Base-by-base conservation (phyloP, 2,888 invertebrate species). In the Coelinius sp. region DNA sequence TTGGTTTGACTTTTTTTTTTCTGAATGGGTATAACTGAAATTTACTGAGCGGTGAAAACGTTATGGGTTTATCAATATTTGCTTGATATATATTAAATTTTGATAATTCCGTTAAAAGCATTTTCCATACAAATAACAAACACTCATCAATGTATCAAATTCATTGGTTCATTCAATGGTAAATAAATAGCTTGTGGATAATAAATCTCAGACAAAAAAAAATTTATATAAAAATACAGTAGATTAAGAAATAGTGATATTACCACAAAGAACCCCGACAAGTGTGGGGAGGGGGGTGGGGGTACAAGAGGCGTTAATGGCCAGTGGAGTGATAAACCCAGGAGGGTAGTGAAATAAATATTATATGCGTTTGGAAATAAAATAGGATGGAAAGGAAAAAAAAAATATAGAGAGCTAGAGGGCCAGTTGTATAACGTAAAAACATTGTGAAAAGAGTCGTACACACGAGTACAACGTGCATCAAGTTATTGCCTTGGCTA, bases 281-380 rank as follows among this genome's bases (percentile, higher is more conserved):
- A 73, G 73, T 35, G n/a, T 10, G n/a, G 5, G n/a, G 10, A n/a
- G 10, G 22, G 38, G n/a, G 5, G n/a, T 5, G 41, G 10, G 22
- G 38, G 38, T 38, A 35, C 20, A 24, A 22, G 38, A 24, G 24
- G 56, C 71, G 69, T 75, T 64, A 74, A 71, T 35, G 67, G 72
- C 35, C 68, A 62, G 69, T 65, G 78, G 80, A 85, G 83, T 84
- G 84, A 85, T 86, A 86, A 85, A 78, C 73, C 67, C 49, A 8
- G 79, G 24, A 77, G 79, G 62, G 73, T 74, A 82, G 79, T 80
- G 83, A 83, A 84, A 85, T 86, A 85, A 86, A 86, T 85, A 85
- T 86, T 85, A 85, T 84, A 85, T 78, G 78, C 71, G 80, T 75
- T 49, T 79, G 68, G 79, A 79, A 83, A 83, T 81, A 83, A 84